Evolutionary conservation across 2,797 vertebrate species (phyloP).

Genomic region (Siniperca scherzeri): DNA sequence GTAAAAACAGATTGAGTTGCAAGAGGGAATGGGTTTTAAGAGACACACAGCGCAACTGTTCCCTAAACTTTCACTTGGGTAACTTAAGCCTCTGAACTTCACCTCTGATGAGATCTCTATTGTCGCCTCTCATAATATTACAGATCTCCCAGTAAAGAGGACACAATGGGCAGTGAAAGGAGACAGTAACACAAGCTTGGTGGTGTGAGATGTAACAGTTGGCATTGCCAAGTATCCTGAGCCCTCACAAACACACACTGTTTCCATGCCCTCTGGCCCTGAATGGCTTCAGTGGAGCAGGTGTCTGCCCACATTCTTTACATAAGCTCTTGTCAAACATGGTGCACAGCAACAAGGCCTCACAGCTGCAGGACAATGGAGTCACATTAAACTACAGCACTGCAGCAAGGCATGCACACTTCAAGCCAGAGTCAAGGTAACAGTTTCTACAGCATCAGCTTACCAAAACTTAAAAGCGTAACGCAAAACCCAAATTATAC

Average conservation of each 20-base stretch:
- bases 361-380: constrained; percentile 77
- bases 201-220: constrained; percentile 69
- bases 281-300: constrained; percentile 67
- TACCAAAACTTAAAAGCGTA: constrained; percentile 1
- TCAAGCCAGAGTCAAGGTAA: constrained; percentile 47
- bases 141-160: constrained; percentile 62
- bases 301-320: constrained; percentile 75
- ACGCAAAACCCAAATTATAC: constrained; percentile 1
- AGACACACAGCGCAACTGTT: constrained; percentile 60
- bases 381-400: constrained; percentile 45
- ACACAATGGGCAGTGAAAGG: constrained; percentile 66
- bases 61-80: constrained; percentile 64
- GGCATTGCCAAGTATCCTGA: constrained; percentile 55
- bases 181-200: constrained; percentile 71
- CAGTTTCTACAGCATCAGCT: constrained; percentile 42
- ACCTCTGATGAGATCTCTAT: constrained; percentile 66
- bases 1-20: constrained; percentile 70
- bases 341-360: constrained; percentile 67
- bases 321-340: constrained; percentile 81
- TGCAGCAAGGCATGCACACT: constrained; percentile 33
- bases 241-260: constrained; percentile 51
- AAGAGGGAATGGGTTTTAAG: constrained; percentile 36
- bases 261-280: constrained; percentile 62
- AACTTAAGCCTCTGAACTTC: constrained; percentile 71
- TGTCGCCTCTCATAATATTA: constrained; percentile 73